A percentile compares a stretch with the other conserved stretches of the same genome.
Evolutionary conservation across 2,888 invertebrate genomes (phyloP).

Genomic region (Hoplodrina ambigua): DNA sequence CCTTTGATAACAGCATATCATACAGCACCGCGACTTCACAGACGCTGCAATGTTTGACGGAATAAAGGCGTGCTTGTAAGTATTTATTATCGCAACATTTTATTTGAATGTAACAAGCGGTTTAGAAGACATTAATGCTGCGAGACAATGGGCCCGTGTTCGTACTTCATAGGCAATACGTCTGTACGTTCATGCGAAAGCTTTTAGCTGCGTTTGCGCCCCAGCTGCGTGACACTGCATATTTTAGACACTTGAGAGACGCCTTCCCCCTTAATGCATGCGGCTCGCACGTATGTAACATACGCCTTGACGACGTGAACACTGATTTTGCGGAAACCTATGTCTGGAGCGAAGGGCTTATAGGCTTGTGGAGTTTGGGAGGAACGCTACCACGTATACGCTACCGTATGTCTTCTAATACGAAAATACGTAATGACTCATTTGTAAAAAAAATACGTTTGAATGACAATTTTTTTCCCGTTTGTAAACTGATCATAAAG

Average conservation of each 20-base stretch:
- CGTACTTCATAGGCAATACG: constrained; percentile 21
- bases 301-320: constrained; percentile 55
- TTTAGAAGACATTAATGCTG: constrained; percentile 45
- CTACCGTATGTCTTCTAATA: constrained; percentile 7
- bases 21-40: constrained; percentile 17
- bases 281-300: constrained; percentile 36
- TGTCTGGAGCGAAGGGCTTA: constrained; percentile 35
- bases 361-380: constrained; percentile 29
- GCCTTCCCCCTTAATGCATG: constrained; percentile 60
- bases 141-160: constrained; percentile 53
- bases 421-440: constrained; percentile 1
- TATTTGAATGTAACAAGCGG: constrained; percentile 47
- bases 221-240: constrained; percentile 65
- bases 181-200: constrained; percentile 54
- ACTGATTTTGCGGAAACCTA: constrained; percentile 53
- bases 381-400: constrained; percentile 18
- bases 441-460: neutral
- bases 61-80: constrained; percentile 57
- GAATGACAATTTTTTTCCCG: neutral
- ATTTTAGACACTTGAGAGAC: constrained; percentile 60
- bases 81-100: constrained; percentile 51
- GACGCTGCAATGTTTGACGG: constrained; percentile 39
- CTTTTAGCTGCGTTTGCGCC: constrained; percentile 46
- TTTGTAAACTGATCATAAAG: too few species aligned
- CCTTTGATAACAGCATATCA: constrained; percentile 39